Evolutionary conservation across 2,797 vertebrate genomes (phyloP).

Genomic region (Percopsis omiscomaycus): DNA sequence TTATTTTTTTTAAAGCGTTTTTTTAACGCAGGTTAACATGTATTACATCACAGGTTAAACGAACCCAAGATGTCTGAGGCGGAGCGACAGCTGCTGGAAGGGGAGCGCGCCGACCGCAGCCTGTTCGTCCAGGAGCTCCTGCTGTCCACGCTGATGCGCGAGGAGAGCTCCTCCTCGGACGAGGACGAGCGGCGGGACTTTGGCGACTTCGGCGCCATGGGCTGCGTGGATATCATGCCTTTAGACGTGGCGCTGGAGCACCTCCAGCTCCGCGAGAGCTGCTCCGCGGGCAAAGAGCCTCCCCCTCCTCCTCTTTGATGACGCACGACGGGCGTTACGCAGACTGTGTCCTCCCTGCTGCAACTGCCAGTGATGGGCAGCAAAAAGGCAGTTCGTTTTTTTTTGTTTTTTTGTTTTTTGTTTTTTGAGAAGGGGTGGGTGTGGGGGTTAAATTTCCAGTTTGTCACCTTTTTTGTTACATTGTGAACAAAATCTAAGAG

Average conservation of each 20-base stretch:
- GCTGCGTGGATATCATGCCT: conserved; percentile 99
- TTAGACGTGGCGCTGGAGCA: conserved; percentile 99
- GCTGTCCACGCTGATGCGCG: conserved; percentile 93
- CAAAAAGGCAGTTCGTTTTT: conserved; percentile 63
- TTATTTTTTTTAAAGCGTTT: too few relatives aligned
- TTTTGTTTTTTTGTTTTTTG: conserved; percentile 83
- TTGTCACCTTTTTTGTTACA: conserved; percentile 95
- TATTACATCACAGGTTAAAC: conserved; percentile 82
- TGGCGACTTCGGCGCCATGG: conserved; percentile 98
- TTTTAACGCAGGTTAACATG: too few relatives aligned
- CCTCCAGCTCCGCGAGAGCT: conserved; percentile 95
- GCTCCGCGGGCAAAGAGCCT: conserved; percentile 94
- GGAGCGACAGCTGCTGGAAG: conserved; percentile 93
- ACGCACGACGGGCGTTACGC: conserved; percentile 85
- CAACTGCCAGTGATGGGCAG: conserved; percentile 96
- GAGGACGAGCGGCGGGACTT: conserved; percentile 95
- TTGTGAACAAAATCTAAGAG: conserved; percentile 94
- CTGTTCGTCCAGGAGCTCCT: conserved; percentile 98
- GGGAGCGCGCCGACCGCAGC: conserved; percentile 93
- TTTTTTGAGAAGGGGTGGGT: not conserved
- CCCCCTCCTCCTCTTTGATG: conserved; percentile 99
- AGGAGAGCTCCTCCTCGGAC: conserved; percentile 97
- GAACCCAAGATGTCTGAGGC: conserved; percentile 96
- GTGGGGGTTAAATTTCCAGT: conserved; percentile 38
- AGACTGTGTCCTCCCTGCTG: conserved; percentile 99